These are phyloP conservation scores for Triops cancriformis DNA, from an alignment of 1,140 invertebrate species.

Conservation along the genomic window DNA sequence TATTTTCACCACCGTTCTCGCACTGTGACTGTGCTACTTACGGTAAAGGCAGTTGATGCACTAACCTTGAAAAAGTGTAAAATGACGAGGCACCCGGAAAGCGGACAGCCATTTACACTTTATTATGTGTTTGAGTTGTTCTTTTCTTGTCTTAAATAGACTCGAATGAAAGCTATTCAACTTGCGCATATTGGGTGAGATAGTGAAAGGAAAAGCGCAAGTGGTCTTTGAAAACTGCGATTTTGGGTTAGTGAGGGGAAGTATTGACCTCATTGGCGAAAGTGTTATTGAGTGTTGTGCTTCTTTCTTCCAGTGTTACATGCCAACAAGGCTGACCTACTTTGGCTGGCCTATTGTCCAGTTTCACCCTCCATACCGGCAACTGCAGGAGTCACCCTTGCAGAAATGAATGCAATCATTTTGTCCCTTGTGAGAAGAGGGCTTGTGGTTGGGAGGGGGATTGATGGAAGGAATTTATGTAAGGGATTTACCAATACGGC, in stretches of 20 bases:
- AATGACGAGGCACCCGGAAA: neutral
- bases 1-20: neutral
- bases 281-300: neutral
- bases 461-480: no score
- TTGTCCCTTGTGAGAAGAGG: neutral
- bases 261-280: slow-evolving; percentile 6
- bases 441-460: neutral
- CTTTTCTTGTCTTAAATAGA: neutral
- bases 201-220: neutral
- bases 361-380: neutral
- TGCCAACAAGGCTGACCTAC: neutral
- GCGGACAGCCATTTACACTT: neutral
- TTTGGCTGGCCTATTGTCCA: neutral
- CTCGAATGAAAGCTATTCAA: no score
- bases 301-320: neutral
- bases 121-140: neutral
- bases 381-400: neutral
- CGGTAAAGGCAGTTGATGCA: neutral
- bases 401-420: neutral
- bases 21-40: neutral
- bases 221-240: neutral
- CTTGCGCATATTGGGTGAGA: neutral
- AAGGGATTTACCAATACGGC: neutral
- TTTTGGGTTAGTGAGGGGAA: slow-evolving; percentile 5
- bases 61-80: neutral